These are phyloP conservation scores for Phalloptychus januarius DNA, from an alignment of 2,797 vertebrate genomes.

Conservation along the genomic window DNA sequence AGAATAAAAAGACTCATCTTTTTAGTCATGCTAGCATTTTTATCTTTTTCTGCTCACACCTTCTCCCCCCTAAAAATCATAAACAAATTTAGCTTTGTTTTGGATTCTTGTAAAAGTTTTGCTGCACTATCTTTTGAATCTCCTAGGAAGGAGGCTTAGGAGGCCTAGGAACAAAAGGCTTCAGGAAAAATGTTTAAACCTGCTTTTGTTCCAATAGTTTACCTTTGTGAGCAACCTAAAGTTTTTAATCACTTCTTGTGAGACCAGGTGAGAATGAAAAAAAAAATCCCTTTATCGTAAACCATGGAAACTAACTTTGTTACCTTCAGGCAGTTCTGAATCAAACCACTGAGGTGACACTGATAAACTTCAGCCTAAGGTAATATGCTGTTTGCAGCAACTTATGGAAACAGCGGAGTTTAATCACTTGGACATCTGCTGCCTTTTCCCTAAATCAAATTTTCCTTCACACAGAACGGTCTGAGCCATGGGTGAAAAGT, in stretches of 20 bases:
- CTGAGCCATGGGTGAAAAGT: slow-evolving; percentile 55
- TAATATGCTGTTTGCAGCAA: slow-evolving; percentile 46
- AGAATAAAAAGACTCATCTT: not conserved
- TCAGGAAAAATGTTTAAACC: not conserved
- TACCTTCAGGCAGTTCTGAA: slow-evolving; percentile 12
- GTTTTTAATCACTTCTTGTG: slow-evolving; percentile 12
- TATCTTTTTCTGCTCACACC: not conserved
- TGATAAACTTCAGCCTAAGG: slow-evolving; percentile 36
- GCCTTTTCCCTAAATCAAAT: slow-evolving; percentile 59
- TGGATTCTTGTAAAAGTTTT: not conserved
- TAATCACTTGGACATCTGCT: slow-evolving; percentile 52
- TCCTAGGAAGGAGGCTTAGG: too few relatives aligned
- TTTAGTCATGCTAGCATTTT: not conserved
- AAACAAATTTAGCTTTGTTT: not conserved
- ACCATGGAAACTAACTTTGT: not conserved
- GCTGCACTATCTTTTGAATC: not conserved
- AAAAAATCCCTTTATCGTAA: slow-evolving; percentile 2
- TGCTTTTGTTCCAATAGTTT: not conserved
- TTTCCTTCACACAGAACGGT: slow-evolving; percentile 50
- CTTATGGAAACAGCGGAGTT: slow-evolving; percentile 46
- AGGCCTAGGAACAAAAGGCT: too few relatives aligned
- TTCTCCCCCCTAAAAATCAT: not conserved
- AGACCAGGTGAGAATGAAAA: slow-evolving; percentile 11
- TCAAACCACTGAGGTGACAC: slow-evolving; percentile 18
- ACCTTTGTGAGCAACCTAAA: slow-evolving; percentile 16